Base-by-base conservation (phyloP, 2,888 invertebrate genomes). In the Drosophila niveifrons region DNA sequence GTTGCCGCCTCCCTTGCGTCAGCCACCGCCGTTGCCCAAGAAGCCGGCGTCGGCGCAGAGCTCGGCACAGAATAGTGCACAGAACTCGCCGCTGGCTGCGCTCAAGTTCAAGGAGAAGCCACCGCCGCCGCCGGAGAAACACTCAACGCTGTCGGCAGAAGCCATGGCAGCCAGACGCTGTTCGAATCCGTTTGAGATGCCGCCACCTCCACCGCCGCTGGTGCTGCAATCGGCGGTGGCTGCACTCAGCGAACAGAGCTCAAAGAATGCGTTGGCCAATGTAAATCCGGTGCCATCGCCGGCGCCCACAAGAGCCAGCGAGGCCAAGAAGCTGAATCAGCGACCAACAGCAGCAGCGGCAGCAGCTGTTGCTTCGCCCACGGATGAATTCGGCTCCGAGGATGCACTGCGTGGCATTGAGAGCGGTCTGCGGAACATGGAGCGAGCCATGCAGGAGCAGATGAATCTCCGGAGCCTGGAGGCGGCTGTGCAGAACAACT, bases 371-470 rank as follows among this genome's bases (percentile, higher is more conserved):
- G 15, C 8, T 7, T 92, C 92, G 11, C 92, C 92, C 56, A 89
- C 90, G 6, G 93, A 93, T 50, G 93, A 93, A 44, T 92, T 92
- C 43, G 92, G 93, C 2, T 93, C 92, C 6, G 93, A 93, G 66
- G 93, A 93, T 73, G 93, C 93, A 0, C 69, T 93, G 48, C 90
- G 93, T 0, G 92, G 93, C 48, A 93, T 93, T 15, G 93, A 93
- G 65, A 92, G 93, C 58, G 93, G 93, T 2, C 75, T 93, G 15
- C 90, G 92, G 17, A 93, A 92, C 64, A 93, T 93, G 93, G 93
- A 93, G 70, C 90, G 93, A 17, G 93, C 93, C 58, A 92, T 92
- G 92, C 92, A 92, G 77, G 93, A 93, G 70, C 93, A 93, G 80
- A 92, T 93, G 90, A 92, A 91, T 70, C 63, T 93, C 43, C 82